Base-by-base conservation (phyloP, 2,888 invertebrate genomes). In the Cynaeus angustus region DNA sequence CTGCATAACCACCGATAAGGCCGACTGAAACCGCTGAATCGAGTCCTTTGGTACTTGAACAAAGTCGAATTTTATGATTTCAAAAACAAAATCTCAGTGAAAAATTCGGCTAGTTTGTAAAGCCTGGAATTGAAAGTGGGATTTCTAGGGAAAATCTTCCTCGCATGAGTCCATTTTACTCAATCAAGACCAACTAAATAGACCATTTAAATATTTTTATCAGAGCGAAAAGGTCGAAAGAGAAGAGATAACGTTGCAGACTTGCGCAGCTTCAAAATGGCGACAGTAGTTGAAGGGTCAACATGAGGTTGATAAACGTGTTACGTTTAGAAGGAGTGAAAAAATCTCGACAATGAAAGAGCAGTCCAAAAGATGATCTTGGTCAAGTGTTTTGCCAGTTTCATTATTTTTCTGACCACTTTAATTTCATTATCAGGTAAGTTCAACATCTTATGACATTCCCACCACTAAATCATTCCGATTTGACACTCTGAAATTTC, bases 1-100 rank as follows among this genome's bases (percentile, higher is more conserved):
- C 53, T 68, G 68, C 68, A 68, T 68, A 68, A 68, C 62, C 68
- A 41, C 41, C 68, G 64, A 62, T 59, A 59, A 58, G 52, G 50
- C 14, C 52, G 52, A 41, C 56, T 48, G 38, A 58, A 50, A 50
- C 61, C 61, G 38, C 61, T 50, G 37, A 59, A 59, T 59, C 45
- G 46, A 61, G 21, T 16, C 61, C 38, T 50, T 45, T 58, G 46
- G n/a, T 37, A 41, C 10, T 53, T 37, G n/a, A 16, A 50, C 28
- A 50, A 46, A 16, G 9, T 9, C 26, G 48, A 50, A 26, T 28
- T 46, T 50, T 28, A 21, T 5, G 16, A 46, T 46, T 9, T 46
- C 43, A 12, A 1, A 46, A 8, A 7, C 3, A 2, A 21, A 50
- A 50, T 50, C 28, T 3, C n/a, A 28, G 21, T 14, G 10, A 28